Evolutionary conservation across 2,888 invertebrate genomes (phyloP), one percentile per base, ranked within the genome.

Genomic region (Meandrusa payeni): DNA sequence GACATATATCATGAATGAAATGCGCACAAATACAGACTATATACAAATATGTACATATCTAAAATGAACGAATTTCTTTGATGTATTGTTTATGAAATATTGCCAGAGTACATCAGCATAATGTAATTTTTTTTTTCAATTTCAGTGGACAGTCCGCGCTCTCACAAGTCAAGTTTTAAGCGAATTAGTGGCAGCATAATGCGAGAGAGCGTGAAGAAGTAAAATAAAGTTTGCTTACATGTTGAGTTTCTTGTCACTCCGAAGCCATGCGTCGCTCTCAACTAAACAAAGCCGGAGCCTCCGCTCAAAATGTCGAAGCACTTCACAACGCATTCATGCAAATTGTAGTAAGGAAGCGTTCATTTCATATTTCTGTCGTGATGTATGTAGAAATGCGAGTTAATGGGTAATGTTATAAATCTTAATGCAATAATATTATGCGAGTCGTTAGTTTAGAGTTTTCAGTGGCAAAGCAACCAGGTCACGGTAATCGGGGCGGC

Each of bases 401-500:
- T 43, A 38, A 47, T 48, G 41, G 48, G 51, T 57, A 59, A 51
- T 55, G 47, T 54, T 68, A 57, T 61, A 10, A 11, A n/a, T 57
- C 67, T 78, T 78, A 81, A 82, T 82, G 80, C 82, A 68, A 22
- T 60, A 64, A 62, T n/a, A n/a, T n/a, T n/a, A 63, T 57, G 59
- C 61, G 12, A 32, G 36, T 42, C 45, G 50, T 29, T 31, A 42
- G 42, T 37, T 29, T 36, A 38, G n/a, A 26, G 46, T 33, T 52
- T 9, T 76, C 66, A 86, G 56, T 86, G 85, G 74, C 82, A 86
- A 77, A 83, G 81, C 12, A 80, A 76, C 76, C 82, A 85, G 77
- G 15, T 76, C 74, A 76, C 85, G 83, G 54, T n/a, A 53, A 47
- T 51, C 73, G 69, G 10, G 49, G 17, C 22, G 49, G 46, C 11